A percentile compares a stretch with the other conserved stretches of the same genome.
Conservation (phyloP, 2,113 vertebrate species). For the Chamaetylas fuelleborni region DNA sequence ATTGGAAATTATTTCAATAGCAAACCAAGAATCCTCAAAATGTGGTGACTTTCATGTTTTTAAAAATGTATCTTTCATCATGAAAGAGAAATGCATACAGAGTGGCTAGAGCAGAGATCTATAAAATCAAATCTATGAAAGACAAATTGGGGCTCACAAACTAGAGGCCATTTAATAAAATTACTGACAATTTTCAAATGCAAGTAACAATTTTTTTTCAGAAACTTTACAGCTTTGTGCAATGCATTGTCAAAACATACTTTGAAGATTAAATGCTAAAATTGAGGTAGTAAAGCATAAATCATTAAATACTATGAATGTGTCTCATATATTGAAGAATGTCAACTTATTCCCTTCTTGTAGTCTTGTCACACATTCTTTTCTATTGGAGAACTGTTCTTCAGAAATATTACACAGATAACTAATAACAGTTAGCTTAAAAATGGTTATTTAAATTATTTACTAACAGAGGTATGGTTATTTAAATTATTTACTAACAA, state of each 20-base stretch:
- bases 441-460: background rate
- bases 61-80: background rate
- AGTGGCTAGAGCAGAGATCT: background rate
- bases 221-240: background rate
- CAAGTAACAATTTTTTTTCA: background rate
- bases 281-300: background rate
- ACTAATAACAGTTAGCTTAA: background rate
- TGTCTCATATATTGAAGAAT: background rate
- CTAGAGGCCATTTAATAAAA: background rate
- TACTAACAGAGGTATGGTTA: background rate
- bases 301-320: background rate
- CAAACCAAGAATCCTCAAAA: background rate
- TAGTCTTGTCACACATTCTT: background rate
- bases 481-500: conserved; percentile 4
- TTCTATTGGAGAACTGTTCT: background rate
- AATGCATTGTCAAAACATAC: background rate
- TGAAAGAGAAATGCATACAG: background rate
- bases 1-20: background rate
- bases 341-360: background rate
- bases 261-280: background rate
- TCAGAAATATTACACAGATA: background rate
- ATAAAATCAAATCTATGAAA: background rate
- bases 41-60: background rate
- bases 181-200: background rate
- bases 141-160: background rate